Evolutionary conservation across 1,140 invertebrate genomes (phyloP).

Genomic region (Ylistrum balloti): DNA sequence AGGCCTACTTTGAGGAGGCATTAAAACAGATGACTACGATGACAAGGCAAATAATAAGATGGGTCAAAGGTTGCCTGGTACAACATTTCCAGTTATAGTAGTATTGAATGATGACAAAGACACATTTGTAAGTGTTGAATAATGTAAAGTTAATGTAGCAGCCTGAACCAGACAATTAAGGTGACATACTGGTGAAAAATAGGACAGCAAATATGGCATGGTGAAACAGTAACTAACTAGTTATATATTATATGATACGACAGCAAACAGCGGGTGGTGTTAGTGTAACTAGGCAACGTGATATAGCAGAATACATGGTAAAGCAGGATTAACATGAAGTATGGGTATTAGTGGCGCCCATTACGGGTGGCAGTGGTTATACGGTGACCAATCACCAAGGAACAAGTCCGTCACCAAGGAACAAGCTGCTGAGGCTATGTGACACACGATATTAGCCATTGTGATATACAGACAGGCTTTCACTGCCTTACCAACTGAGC

Average conservation of each 20-base stretch:
- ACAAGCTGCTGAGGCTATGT: not conserved
- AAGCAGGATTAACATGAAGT: not conserved
- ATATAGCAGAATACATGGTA: not conserved
- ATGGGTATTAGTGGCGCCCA: not conserved
- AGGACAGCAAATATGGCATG: no score
- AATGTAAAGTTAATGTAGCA: not conserved
- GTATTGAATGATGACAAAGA: not conserved
- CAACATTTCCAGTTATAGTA: not conserved
- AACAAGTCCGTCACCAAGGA: not conserved
- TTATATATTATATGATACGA: not conserved
- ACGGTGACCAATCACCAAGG: not conserved
- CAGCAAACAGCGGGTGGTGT: no score
- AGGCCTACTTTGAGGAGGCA: not conserved
- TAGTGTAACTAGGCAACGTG: not conserved
- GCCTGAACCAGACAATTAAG: not conserved
- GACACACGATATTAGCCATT: not conserved
- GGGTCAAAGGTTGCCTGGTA: not conserved
- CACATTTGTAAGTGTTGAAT: not conserved
- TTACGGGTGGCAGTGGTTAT: no score
- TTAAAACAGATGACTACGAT: not conserved
- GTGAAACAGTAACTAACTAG: no score
- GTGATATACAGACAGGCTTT: constrained; percentile 36
- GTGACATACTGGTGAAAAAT: no score
- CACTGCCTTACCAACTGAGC: constrained; percentile 13
- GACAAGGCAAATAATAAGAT: not conserved